phyloP scores from a whole-genome alignment of 2,113 vertebrate species.

The Petrocephalus zakoni region DNA sequence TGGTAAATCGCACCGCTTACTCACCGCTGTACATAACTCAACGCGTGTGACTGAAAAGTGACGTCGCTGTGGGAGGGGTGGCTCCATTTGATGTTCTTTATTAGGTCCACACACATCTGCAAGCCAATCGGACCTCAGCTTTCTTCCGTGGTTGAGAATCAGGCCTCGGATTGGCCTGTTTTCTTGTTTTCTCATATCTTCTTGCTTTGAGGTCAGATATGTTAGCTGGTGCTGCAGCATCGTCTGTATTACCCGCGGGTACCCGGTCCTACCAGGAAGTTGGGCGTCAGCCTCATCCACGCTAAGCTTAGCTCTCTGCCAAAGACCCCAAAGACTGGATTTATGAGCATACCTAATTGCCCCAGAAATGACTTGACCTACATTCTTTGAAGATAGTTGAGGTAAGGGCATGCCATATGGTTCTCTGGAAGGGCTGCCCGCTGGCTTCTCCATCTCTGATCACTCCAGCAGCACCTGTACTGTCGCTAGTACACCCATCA shows the following conservation, averaged over 20 bases:
- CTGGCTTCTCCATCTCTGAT: not conserved
- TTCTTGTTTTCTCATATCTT: not conserved
- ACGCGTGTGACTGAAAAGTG: not conserved
- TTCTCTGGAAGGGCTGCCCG: not conserved
- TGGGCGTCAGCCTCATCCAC: conserved; percentile 66
- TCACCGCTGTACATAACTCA: not conserved
- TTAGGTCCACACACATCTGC: not conserved
- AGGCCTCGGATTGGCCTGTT: not conserved
- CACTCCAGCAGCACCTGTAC: not conserved
- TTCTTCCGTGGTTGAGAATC: not conserved
- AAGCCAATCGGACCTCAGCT: not conserved
- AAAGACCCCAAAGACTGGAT: not conserved
- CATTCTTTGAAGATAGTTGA: not conserved
- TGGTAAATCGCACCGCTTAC: not conserved
- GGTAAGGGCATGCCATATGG: too few species aligned
- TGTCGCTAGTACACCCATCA: not conserved
- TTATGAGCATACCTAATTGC: not conserved
- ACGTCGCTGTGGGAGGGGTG: not conserved
- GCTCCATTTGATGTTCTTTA: not conserved
- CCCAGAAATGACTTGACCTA: not conserved
- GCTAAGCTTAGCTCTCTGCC: conserved; percentile 26
- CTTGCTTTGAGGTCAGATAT: not conserved
- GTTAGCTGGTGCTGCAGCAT: not conserved
- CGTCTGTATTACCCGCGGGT: conserved; percentile 42
- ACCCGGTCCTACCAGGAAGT: conserved; percentile 59